These are phyloP conservation scores for Epinotia nisella DNA, from an alignment of 2,888 invertebrate genomes.

Conservation along the genomic window DNA sequence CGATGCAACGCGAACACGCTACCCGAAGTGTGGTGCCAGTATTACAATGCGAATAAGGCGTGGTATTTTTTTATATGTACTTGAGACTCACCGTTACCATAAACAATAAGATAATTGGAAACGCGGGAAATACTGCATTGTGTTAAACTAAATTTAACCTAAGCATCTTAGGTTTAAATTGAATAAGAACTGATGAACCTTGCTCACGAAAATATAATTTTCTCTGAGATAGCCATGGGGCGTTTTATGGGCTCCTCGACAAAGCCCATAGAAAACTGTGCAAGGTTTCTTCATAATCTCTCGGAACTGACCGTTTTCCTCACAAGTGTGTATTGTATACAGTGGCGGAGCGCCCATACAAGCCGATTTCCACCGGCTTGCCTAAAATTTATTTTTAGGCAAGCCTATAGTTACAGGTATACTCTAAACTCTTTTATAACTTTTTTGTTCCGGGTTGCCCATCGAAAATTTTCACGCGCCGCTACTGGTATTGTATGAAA, in stretches of 20 bases:
- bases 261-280: conserved; percentile 10
- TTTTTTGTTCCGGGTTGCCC: no score
- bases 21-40: no score
- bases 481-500: no score
- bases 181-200: conserved; percentile 4
- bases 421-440: no score
- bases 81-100: conserved; percentile 58
- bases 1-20: no score
- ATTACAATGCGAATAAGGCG: conserved; percentile 44
- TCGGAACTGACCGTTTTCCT: background rate
- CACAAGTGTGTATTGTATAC: background rate
- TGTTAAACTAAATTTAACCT: conserved; percentile 27
- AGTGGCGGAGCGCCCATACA: no score
- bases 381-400: no score
- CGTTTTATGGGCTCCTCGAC: conserved; percentile 14
- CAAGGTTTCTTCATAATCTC: conserved; percentile 11
- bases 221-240: conserved; percentile 7
- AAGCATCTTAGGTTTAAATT: conserved; percentile 20
- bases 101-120: conserved; percentile 64
- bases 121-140: conserved; percentile 58
- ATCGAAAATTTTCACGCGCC: no score
- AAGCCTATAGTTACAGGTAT: no score
- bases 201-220: conserved; percentile 19
- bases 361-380: no score
- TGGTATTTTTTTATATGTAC: conserved; percentile 20